phyloP scores from a whole-genome alignment of 2,888 invertebrate genomes.

The Chrysina gloriosa region DNA sequence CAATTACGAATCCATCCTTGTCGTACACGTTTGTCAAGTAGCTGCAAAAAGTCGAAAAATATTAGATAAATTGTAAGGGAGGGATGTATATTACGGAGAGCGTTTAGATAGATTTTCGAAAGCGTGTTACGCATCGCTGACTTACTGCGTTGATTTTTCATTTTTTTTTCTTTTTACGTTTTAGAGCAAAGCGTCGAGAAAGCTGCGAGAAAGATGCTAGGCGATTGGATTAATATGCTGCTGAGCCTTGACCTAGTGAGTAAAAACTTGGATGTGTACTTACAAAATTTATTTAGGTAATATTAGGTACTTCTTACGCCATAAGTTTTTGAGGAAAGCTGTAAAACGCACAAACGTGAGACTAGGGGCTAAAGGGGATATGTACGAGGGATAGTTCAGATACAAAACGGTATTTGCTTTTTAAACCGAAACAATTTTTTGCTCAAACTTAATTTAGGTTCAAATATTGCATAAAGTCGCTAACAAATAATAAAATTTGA shows the following conservation, averaged over 20 bases:
- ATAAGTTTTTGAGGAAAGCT: constrained; percentile 85
- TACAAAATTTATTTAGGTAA: constrained; percentile 45
- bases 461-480: too few relatives aligned
- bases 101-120: too few relatives aligned
- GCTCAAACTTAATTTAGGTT: too few relatives aligned
- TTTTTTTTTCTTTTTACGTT: too few relatives aligned
- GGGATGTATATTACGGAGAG: too few relatives aligned
- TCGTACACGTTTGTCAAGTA: constrained; percentile 28
- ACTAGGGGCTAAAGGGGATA: constrained; percentile 25
- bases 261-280: constrained; percentile 33
- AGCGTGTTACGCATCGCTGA: too few relatives aligned
- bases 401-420: too few relatives aligned
- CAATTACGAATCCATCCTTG: constrained; percentile 14
- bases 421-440: too few relatives aligned
- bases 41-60: constrained; percentile 4
- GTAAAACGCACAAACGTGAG: constrained; percentile 63
- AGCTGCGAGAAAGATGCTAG: constrained; percentile 26
- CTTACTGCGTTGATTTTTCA: too few relatives aligned
- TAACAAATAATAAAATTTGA: too few relatives aligned
- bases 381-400: too few relatives aligned
- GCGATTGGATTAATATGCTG: constrained; percentile 8
- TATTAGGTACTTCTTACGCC: constrained; percentile 66
- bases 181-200: constrained; percentile 28
- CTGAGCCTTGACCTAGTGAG: neutral
- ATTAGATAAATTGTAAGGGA: neutral